phyloP scores from a whole-genome alignment of 2,888 invertebrate genomes.

The Epistrophella euchroma region DNA sequence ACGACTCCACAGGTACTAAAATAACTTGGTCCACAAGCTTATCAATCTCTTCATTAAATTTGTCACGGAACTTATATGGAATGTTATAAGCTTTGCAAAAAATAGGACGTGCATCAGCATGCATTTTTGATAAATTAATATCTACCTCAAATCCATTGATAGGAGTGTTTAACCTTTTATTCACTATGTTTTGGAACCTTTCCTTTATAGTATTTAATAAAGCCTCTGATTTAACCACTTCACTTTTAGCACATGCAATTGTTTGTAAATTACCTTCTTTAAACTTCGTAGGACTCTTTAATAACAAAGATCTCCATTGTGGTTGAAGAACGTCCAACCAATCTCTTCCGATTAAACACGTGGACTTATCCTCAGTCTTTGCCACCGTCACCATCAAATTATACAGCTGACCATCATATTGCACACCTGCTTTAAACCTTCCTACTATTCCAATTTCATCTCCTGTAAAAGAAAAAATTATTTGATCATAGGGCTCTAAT shows the following conservation, averaged over 20 bases:
- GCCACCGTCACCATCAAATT: not conserved
- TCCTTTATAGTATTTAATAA: constrained; percentile 13
- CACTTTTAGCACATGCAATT: constrained; percentile 6
- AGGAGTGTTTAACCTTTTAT: constrained; percentile 33
- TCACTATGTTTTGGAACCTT: not conserved
- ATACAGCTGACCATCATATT: too few relatives aligned
- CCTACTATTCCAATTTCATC: constrained; percentile 1
- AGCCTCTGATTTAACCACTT: not conserved
- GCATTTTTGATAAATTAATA: constrained; percentile 35
- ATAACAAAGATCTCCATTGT: not conserved
- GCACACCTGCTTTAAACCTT: constrained; percentile 18
- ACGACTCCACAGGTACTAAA: constrained; percentile 45
- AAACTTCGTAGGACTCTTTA: not conserved
- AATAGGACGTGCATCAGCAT: constrained; percentile 34
- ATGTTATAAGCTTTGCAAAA: constrained; percentile 62
- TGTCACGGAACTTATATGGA: constrained; percentile 62
- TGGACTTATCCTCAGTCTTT: not conserved
- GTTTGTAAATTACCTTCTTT: constrained; percentile 2
- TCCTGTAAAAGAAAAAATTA: constrained; percentile 13
- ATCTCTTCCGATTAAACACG: not conserved
- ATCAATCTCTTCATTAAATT: constrained; percentile 39
- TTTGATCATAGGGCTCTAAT: not conserved
- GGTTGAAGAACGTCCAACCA: not conserved
- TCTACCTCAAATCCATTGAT: constrained; percentile 48
- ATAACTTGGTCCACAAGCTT: constrained; percentile 31